Conservation (phyloP, 2,888 invertebrate genomes). For the Agelastica alni region DNA sequence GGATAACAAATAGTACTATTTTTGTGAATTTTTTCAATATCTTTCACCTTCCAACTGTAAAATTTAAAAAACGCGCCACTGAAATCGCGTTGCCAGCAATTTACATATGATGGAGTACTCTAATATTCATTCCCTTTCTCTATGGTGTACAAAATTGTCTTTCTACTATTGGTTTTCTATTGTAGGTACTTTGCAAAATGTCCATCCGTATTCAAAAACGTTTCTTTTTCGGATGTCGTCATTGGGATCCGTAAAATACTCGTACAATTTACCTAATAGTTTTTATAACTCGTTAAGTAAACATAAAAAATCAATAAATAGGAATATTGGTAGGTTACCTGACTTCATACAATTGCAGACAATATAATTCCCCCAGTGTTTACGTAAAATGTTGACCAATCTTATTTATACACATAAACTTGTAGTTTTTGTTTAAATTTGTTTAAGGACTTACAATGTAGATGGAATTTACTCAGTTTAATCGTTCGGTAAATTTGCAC, state of each 20-base stretch:
- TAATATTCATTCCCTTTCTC: too few species aligned
- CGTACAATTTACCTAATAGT: not conserved
- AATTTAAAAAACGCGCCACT: too few species aligned
- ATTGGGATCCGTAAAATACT: not conserved
- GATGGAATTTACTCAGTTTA: constrained; percentile 44
- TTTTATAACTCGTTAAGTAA: constrained; percentile 3
- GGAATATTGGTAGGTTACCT: constrained; percentile 39
- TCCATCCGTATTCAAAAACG: too few species aligned
- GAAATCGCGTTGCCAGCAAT: too few species aligned
- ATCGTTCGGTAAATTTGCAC: constrained; percentile 50
- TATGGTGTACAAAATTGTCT: too few species aligned
- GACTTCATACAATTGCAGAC: constrained; percentile 35
- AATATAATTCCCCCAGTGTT: constrained; percentile 42
- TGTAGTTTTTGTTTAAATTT: constrained; percentile 39
- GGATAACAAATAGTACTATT: too few species aligned
- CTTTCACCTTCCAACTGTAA: too few species aligned
- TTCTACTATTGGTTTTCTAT: too few species aligned
- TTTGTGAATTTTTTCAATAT: too few species aligned
- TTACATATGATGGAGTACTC: too few species aligned
- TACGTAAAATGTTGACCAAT: constrained; percentile 48
- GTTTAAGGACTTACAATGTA: constrained; percentile 34
- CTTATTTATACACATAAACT: constrained; percentile 44
- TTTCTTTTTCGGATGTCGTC: too few species aligned
- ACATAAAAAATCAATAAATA: constrained; percentile 46
- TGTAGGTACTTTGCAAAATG: too few species aligned